Evolutionary conservation across 2,113 vertebrate genomes (phyloP), one percentile per base, ranked within the genome.

Genomic region (Lates calcarifer): DNA sequence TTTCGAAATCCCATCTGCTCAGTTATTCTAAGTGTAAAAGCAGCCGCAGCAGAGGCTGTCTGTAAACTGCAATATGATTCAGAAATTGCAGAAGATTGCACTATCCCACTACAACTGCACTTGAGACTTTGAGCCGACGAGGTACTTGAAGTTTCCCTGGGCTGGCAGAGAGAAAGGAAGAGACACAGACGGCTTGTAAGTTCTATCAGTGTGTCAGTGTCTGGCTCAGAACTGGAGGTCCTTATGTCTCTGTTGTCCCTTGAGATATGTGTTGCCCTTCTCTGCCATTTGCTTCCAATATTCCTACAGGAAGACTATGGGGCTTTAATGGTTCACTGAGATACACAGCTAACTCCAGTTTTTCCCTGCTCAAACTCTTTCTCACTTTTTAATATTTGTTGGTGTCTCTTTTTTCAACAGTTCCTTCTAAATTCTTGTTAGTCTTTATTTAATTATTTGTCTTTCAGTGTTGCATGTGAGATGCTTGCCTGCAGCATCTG

Each of bases 61-160:
- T 85, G 76, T 73, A 86, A 87, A 90, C 75, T 83, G 81, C 41
- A 86, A 90, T 63, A 88, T 81, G 83, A 83, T 84, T 85, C 75
- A 77, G 73, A 88, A 76, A 84, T 93, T 92, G 85, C 91, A 88
- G 70, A 62, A 83, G 86, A 92, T 93, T 93, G 90, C 92, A 87
- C 84, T 88, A 90, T 82, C 68, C 63, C 72, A 31, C 78, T 67
- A 64, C 69, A 61, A 58, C 71, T 76, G 60, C 79, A 84, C 76
- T 87, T 74, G 80, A 88, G 85, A 90, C 65, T 85, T 82, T 62
- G 74, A 84, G 84, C 15, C 28, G 26, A 56, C 22, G 53, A 86
- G 64, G 69, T 53, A 74, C 80, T 89, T 71, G 37, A 83, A 77
- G 86, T 81, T 87, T 85, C 77, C 56, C 37, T 14, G 24, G 57